Base-by-base conservation (phyloP, 2,113 vertebrate genomes). In the Colinus virginianus region DNA sequence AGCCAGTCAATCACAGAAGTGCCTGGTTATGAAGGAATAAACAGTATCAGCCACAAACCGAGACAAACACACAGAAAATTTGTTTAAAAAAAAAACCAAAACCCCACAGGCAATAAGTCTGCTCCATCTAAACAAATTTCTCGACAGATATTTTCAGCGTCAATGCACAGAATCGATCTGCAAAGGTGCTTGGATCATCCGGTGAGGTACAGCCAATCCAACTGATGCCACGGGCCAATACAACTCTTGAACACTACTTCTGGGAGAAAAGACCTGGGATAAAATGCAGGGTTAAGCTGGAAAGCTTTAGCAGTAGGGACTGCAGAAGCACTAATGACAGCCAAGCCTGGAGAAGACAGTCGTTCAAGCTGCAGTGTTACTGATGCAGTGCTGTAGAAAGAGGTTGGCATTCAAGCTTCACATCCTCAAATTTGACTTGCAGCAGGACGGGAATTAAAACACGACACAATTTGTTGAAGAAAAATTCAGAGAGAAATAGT, bases 1-100 rank as follows among this genome's bases (percentile, higher is more conserved):
- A 99, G 95, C 99, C 99, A 99, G 86, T 99, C 99, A 12, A 99
- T 95, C 93, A 99, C 99, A 26, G 97, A 98, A 11, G 56, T 96
- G 45, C 99, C 99, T 99, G 88, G 17, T 71, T 40, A 53, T 32
- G 80, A 51, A 55, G n/a, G 42, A 87, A 61, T 9, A 55, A 88
- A 90, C 8, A 30, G 3, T 4, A 45, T 59, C 51, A 90, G 58
- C 26, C 49, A 59, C 61, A 36, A 82, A 66, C 16, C 13, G 61
- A 87, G 53, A 46, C 45, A 81, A 25, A 23, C 48, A n/a, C 0
- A 1, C 63, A 32, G 20, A 58, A 63, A 36, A 17, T 21, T 76
- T 16, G 30, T 30, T 16, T 28, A 16, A 28, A 49, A 23, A 53
- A 20, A 46, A 77, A 80, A 61, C 7, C 28, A 49, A 28, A 5